A percentile compares a stretch with the other conserved stretches of the same genome.
Evolutionary conservation across 2,888 invertebrate species (phyloP).

Genomic region (Griposia aprilina): DNA sequence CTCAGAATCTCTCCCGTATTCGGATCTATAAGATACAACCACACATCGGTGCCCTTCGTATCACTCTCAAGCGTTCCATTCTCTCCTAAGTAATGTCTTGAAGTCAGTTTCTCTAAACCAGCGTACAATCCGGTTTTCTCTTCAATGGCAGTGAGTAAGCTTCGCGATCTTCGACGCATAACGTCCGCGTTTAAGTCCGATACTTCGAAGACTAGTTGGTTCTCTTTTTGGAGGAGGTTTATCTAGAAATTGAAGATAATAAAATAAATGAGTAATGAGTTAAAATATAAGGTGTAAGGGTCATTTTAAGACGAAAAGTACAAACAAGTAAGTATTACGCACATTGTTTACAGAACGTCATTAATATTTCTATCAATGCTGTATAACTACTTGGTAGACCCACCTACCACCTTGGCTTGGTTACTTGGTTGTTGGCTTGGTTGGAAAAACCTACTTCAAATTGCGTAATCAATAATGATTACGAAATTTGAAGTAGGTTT

Average conservation of each 20-base stretch:
- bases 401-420: too few relatives aligned
- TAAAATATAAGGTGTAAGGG: not conserved
- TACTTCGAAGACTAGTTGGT: constrained; percentile 95
- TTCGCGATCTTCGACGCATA: constrained; percentile 89
- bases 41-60: constrained; percentile 94
- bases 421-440: too few relatives aligned
- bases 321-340: not conserved
- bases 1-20: constrained; percentile 93
- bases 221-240: constrained; percentile 94
- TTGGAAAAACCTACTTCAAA: too few relatives aligned
- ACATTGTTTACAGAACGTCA: not conserved
- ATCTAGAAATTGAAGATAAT: constrained; percentile 84
- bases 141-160: constrained; percentile 91
- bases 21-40: constrained; percentile 96
- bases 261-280: not conserved
- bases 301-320: not conserved
- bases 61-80: constrained; percentile 95
- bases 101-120: constrained; percentile 96
- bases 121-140: constrained; percentile 94
- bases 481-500: not conserved
- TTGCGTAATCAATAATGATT: too few relatives aligned
- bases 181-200: constrained; percentile 93
- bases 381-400: too few relatives aligned
- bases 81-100: constrained; percentile 93
- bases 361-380: not conserved